A percentile compares a stretch with the other conserved stretches of the same genome.
Evolutionary conservation across 2,797 vertebrate genomes (phyloP).

Genomic region (Gobio occitaniae): DNA sequence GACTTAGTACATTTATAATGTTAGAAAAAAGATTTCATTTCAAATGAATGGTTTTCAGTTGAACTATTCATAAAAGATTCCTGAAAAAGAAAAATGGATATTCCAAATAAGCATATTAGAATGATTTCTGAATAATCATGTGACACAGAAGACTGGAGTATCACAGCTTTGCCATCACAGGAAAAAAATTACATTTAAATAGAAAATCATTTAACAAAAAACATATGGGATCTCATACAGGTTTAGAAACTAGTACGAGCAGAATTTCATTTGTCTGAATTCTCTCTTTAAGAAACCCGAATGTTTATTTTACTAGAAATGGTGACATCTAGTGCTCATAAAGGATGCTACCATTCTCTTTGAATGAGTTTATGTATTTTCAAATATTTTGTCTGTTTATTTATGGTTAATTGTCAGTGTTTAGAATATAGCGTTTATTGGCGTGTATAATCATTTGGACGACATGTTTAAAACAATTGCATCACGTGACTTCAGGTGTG

Average conservation of each 20-base stretch:
- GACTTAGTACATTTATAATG: too few relatives aligned
- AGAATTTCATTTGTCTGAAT: not conserved
- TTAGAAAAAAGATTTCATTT: not conserved
- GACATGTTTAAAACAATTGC: not conserved
- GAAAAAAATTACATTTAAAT: not conserved
- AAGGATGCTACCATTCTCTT: not conserved
- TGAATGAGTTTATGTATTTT: not conserved
- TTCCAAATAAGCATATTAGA: not conserved
- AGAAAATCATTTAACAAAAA: not conserved
- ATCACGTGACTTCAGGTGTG: slow-evolving; percentile 74
- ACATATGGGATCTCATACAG: not conserved
- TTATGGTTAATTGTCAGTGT: not conserved
- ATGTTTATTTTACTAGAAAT: not conserved
- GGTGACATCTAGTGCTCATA: not conserved
- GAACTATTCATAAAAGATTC: not conserved
- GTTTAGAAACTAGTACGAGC: not conserved
- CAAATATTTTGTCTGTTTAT: not conserved
- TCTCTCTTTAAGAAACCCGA: not conserved
- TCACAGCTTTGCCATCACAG: not conserved
- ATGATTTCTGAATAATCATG: not conserved
- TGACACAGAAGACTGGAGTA: not conserved
- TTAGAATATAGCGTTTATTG: not conserved
- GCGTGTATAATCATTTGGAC: not conserved
- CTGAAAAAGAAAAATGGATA: not conserved
- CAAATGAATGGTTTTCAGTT: not conserved